Evolutionary conservation across 2,113 vertebrate species (phyloP).

Genomic region (Trochalopteron elliotii): DNA sequence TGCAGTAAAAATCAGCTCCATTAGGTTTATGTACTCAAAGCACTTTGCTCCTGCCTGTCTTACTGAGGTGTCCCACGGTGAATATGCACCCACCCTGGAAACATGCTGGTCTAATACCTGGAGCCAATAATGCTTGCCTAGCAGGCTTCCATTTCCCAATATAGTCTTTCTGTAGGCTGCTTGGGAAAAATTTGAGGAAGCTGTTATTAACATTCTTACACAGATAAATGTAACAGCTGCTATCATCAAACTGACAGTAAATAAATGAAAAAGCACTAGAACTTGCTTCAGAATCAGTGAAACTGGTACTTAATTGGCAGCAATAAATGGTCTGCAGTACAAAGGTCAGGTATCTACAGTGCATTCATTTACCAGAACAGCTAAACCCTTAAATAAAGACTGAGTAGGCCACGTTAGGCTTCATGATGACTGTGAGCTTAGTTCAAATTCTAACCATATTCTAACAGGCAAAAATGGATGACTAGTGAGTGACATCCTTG

Average conservation of each 20-base stretch:
- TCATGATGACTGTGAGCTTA: neutral
- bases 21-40: neutral
- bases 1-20: neutral
- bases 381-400: neutral
- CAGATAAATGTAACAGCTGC: neutral
- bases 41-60: neutral
- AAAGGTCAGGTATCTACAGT: neutral
- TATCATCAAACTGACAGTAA: neutral
- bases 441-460: neutral
- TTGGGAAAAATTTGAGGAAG: neutral
- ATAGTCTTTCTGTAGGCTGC: neutral
- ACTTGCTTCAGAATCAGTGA: neutral
- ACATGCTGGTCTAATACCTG: neutral
- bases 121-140: neutral
- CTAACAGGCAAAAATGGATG: neutral
- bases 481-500: neutral
- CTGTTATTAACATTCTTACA: neutral
- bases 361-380: neutral
- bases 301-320: neutral
- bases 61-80: neutral
- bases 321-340: neutral
- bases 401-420: neutral
- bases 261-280: neutral
- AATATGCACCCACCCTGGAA: neutral
- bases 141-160: neutral